These are phyloP conservation scores for Diachrysia chrysitis DNA, from an alignment of 2,888 invertebrate genomes.

Conservation along the genomic window DNA sequence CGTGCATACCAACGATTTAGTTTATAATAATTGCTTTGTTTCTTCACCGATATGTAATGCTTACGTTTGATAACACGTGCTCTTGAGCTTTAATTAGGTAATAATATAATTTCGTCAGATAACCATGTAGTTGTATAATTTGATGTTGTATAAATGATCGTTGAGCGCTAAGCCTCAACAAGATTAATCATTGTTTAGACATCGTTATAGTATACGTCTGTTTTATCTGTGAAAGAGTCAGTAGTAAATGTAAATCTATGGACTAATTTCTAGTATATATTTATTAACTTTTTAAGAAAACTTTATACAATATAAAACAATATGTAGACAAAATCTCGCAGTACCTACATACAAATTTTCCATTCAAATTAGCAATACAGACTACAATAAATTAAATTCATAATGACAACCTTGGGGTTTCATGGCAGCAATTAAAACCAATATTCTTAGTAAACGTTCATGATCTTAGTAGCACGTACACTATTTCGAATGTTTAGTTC, in stretches of 20 bases:
- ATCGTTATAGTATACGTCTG: background rate
- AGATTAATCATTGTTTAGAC: background rate
- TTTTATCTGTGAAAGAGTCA: background rate
- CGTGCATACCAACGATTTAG: slow-evolving; percentile 42
- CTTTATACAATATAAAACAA: too few species aligned
- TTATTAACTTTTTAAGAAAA: too few species aligned
- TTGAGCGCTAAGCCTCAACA: background rate
- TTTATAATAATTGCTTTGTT: slow-evolving; percentile 51
- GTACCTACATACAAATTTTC: background rate
- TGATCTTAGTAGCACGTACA: slow-evolving; percentile 10
- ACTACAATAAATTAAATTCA: slow-evolving; percentile 28
- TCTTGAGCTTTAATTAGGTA: slow-evolving; percentile 2
- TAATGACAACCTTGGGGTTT: slow-evolving; percentile 33
- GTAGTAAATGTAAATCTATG: too few species aligned
- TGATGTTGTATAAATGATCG: background rate
- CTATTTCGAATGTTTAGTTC: slow-evolving; percentile 17
- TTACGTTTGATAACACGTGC: background rate
- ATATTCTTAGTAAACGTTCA: slow-evolving; percentile 25
- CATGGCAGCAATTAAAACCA: slow-evolving; percentile 34
- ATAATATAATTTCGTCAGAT: background rate
- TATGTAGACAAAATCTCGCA: background rate
- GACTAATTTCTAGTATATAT: too few species aligned
- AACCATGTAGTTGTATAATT: background rate
- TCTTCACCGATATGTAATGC: slow-evolving; percentile 20
- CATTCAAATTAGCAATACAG: background rate